A percentile compares a stretch with the other conserved stretches of the same genome.
phyloP scores from a whole-genome alignment of 2,113 vertebrate genomes.

The Girardinichthys multiradiatus region DNA sequence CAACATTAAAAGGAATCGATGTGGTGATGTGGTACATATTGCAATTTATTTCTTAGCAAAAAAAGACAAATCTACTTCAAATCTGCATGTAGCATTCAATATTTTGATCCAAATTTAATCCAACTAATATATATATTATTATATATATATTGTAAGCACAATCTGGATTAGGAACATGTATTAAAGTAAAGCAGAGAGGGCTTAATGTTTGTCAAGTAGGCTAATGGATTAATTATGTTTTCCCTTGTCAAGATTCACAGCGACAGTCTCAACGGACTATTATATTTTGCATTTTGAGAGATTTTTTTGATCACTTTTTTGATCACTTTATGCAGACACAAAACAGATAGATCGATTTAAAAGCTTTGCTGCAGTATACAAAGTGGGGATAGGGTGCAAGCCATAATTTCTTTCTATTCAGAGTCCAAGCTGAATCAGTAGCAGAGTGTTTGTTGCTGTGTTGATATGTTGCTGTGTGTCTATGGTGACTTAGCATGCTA shows the following conservation, averaged over 20 bases:
- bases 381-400: conserved; percentile 15
- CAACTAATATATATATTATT: conserved; percentile 26
- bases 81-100: conserved; percentile 6
- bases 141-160: too few species aligned
- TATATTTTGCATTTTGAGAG: not conserved
- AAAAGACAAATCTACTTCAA: conserved; percentile 3
- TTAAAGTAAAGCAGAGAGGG: conserved; percentile 22
- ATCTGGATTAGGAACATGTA: conserved; percentile 8
- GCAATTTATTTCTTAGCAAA: conserved; percentile 11
- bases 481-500: conserved; percentile 27
- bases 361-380: not conserved
- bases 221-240: conserved; percentile 32
- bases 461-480: conserved; percentile 12
- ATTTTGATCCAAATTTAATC: conserved; percentile 20
- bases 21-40: not conserved
- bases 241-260: conserved; percentile 15
- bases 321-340: conserved; percentile 15
- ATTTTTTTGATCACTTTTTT: not conserved
- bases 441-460: conserved; percentile 3
- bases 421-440: conserved; percentile 29
- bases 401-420: conserved; percentile 39
- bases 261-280: conserved; percentile 5
- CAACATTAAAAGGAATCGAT: not conserved
- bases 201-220: conserved; percentile 40
- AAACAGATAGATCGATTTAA: conserved; percentile 35